A percentile compares a stretch with the other conserved stretches of the same genome.
These are phyloP conservation scores for Parazoanthus atlanticus DNA, from an alignment of 92 coral and sea anemone genomes.

Conservation along the genomic window DNA sequence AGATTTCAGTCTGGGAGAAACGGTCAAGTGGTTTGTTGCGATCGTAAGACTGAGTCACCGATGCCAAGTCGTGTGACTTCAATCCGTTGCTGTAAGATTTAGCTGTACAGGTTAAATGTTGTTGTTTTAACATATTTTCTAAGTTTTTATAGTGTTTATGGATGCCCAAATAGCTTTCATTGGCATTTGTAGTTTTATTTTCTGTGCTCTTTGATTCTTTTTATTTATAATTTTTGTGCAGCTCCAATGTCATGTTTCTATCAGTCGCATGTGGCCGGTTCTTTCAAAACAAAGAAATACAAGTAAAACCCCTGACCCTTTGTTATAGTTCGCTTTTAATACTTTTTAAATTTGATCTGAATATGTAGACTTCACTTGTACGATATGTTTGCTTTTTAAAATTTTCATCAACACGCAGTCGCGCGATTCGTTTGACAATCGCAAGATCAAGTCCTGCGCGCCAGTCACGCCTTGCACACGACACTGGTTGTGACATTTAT, in stretches of 20 bases:
- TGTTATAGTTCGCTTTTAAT: too few species aligned
- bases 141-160: neutral
- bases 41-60: neutral
- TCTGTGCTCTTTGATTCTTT: neutral
- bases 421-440: too few species aligned
- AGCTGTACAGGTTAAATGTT: neutral
- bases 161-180: neutral
- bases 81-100: neutral
- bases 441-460: too few species aligned
- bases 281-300: slow-evolving; percentile 1
- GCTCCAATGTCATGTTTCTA: slow-evolving; percentile 4
- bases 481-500: too few species aligned
- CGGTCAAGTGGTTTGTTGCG: neutral
- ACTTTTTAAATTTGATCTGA: too few species aligned
- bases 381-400: too few species aligned
- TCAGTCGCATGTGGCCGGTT: slow-evolving; percentile 21
- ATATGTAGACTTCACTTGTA: too few species aligned
- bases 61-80: slow-evolving; percentile 11
- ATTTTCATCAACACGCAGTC: too few species aligned
- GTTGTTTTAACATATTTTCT: neutral
- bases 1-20: neutral
- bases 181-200: neutral
- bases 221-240: neutral
- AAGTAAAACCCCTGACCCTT: neutral
- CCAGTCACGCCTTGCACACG: too few species aligned